Conservation (phyloP, 1,140 invertebrate genomes). For the Cryptotermes secundus region DNA sequence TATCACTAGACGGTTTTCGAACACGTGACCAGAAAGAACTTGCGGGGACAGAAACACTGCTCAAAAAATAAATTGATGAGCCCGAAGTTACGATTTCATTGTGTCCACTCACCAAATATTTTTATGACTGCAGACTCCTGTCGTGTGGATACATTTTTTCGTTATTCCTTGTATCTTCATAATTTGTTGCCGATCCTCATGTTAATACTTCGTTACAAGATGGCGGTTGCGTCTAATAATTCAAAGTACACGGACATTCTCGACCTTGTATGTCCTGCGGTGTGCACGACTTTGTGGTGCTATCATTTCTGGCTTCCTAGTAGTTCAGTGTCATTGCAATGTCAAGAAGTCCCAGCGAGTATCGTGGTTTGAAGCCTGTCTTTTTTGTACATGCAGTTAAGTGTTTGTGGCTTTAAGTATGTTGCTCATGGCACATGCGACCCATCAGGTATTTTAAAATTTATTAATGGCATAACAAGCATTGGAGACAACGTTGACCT, state of each 20-base stretch:
- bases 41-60: background rate
- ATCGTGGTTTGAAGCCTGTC: background rate
- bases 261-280: background rate
- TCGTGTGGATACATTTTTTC: background rate
- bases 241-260: background rate
- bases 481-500: no score
- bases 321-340: background rate
- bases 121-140: background rate
- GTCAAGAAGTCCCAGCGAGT: background rate
- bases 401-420: background rate
- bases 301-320: constrained; percentile 1
- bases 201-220: background rate
- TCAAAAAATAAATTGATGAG: background rate
- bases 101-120: background rate
- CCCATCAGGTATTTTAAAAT: background rate
- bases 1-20: background rate
- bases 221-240: background rate
- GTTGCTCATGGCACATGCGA: background rate
- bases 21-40: background rate
- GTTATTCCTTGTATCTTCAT: background rate
- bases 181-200: background rate
- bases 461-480: background rate
- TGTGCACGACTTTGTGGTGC: background rate
- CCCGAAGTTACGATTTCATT: background rate
- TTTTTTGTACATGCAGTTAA: background rate